These are phyloP conservation scores for Oreochromis tanganicae DNA, from an alignment of 2,113 vertebrate species.

Conservation along the genomic window DNA sequence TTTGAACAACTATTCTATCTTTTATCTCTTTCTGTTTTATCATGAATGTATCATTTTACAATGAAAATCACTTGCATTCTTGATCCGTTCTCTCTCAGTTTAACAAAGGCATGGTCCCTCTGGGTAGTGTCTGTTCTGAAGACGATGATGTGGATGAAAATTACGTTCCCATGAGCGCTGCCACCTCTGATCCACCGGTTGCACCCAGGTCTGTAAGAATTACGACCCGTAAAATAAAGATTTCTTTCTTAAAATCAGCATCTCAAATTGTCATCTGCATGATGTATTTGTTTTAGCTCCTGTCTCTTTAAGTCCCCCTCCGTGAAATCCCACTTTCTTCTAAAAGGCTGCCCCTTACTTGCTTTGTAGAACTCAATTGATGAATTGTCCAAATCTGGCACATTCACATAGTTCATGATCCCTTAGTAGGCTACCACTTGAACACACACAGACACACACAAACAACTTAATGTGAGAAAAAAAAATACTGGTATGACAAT, in stretches of 20 bases:
- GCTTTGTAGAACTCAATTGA: neutral
- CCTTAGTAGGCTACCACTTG: neutral
- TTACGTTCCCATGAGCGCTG: slow-evolving; percentile 61
- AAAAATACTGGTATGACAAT: neutral
- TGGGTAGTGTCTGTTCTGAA: slow-evolving; percentile 48
- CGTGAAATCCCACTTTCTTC: neutral
- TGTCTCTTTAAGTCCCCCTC: neutral
- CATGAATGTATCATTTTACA: neutral
- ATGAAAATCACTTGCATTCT: neutral
- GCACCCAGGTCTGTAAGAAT: slow-evolving; percentile 11
- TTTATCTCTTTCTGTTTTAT: neutral
- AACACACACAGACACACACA: neutral
- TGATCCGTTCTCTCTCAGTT: neutral
- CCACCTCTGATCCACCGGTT: slow-evolving; percentile 47
- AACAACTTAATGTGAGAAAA: neutral
- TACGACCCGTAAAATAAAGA: neutral
- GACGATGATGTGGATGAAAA: slow-evolving; percentile 51
- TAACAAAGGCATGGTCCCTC: slow-evolving; percentile 63
- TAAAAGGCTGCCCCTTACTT: neutral
- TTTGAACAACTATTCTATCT: neutral
- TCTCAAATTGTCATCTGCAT: neutral
- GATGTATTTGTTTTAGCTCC: neutral
- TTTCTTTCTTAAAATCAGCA: neutral
- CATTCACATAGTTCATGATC: neutral
- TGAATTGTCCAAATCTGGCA: neutral